phyloP scores from a whole-genome alignment of 2,113 vertebrate species.

The Entosphenus tridentatus region DNA sequence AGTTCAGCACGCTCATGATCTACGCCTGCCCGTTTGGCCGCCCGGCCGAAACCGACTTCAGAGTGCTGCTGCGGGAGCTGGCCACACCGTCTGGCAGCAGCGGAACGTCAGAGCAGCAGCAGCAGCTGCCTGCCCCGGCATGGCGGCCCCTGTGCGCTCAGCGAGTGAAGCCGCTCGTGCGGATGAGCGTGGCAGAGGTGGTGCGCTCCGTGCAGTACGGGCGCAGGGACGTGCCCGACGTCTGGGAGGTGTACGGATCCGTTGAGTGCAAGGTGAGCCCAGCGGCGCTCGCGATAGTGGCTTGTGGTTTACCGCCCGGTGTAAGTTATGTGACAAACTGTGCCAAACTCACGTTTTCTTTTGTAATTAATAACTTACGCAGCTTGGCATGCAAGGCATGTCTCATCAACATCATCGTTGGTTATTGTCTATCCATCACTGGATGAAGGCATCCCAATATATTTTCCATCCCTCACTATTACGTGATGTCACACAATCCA shows the following conservation, averaged over 20 bases:
- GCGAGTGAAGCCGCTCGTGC: conserved; percentile 46
- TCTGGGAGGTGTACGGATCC: conserved; percentile 61
- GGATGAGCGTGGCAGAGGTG: conserved; percentile 41
- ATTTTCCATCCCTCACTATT: too few species aligned
- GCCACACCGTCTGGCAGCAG: conserved; percentile 14
- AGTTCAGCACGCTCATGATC: too few species aligned
- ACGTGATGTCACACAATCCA: too few species aligned
- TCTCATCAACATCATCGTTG: too few species aligned
- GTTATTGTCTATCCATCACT: too few species aligned
- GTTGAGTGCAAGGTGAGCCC: conserved; percentile 61
- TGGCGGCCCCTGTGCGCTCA: conserved; percentile 51
- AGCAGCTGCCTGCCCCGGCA: conserved; percentile 43
- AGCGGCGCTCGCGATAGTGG: too few species aligned
- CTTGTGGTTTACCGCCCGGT: too few species aligned
- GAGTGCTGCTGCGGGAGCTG: conserved; percentile 18
- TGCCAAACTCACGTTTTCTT: too few species aligned
- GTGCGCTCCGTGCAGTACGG: conserved; percentile 69
- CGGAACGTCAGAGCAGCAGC: conserved; percentile 15
- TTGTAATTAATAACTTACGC: too few species aligned
- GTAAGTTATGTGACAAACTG: too few species aligned
- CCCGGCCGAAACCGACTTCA: conserved; percentile 36
- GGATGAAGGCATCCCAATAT: too few species aligned
- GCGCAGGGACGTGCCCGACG: conserved; percentile 36
- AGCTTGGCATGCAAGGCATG: too few species aligned
- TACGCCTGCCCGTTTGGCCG: conserved; percentile 62